Conservation (phyloP, 2,113 vertebrate genomes). For the Festucalex cinctus region DNA sequence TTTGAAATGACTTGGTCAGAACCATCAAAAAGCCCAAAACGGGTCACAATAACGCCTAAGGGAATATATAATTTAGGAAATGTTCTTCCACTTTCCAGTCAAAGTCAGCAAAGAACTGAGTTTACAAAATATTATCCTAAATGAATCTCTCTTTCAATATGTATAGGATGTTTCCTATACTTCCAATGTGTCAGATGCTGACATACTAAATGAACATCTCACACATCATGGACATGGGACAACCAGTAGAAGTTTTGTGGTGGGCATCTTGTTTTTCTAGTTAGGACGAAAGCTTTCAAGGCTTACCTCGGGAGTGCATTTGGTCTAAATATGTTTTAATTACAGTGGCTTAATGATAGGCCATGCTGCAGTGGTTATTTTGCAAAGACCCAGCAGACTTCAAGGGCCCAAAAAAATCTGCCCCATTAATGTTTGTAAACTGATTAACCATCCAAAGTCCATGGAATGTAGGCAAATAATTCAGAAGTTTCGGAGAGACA, state of each 20-base stretch:
- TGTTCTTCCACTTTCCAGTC: too few relatives aligned
- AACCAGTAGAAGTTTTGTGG: neutral
- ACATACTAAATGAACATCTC: slow-evolving; percentile 19
- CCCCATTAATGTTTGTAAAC: neutral
- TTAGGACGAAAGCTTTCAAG: neutral
- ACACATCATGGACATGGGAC: neutral
- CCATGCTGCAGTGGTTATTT: neutral
- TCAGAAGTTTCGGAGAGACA: too few relatives aligned
- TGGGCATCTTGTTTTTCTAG: neutral
- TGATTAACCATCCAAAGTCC: too few relatives aligned
- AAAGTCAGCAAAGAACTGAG: too few relatives aligned
- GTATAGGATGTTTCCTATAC: neutral
- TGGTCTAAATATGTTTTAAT: neutral
- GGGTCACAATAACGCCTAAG: too few relatives aligned
- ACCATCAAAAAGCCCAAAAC: too few relatives aligned
- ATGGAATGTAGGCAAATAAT: too few relatives aligned
- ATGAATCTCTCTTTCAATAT: too few relatives aligned
- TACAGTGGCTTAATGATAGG: neutral
- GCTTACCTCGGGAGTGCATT: neutral
- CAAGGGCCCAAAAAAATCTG: neutral
- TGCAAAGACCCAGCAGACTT: neutral
- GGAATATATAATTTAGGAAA: too few relatives aligned
- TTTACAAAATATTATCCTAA: too few relatives aligned
- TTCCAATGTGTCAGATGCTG: slow-evolving; percentile 14
- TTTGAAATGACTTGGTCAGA: too few relatives aligned